Conservation (phyloP, 92 coral and sea anemone species). For the Micromussa lordhowensis region DNA sequence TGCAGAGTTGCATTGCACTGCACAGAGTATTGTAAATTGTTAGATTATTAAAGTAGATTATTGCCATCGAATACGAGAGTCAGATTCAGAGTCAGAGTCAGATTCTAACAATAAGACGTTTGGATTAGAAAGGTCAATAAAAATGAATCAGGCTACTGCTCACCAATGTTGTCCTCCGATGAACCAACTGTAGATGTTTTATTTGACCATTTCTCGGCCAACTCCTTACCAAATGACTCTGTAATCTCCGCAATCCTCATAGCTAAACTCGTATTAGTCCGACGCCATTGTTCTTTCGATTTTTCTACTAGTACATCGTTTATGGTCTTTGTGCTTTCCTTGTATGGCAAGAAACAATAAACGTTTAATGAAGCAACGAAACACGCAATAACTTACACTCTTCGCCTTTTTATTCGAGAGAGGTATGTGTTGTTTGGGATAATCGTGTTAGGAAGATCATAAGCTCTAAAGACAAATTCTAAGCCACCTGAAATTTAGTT, state of each 20-base stretch:
- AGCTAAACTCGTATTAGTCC: slow-evolving; percentile 37
- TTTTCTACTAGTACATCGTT: slow-evolving; percentile 26
- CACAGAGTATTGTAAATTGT: too few species aligned
- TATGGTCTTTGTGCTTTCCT: slow-evolving; percentile 41
- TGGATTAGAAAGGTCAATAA: background rate
- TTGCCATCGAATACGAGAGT: background rate
- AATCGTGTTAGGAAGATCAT: background rate
- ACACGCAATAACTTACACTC: background rate
- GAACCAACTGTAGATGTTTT: slow-evolving; percentile 28
- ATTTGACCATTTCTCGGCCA: slow-evolving; percentile 61
- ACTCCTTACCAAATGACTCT: slow-evolving; percentile 60
- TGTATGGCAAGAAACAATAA: background rate
- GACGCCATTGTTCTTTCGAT: slow-evolving; percentile 24
- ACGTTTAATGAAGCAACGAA: background rate
- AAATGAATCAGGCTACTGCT: background rate
- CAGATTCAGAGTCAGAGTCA: background rate
- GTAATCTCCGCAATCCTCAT: slow-evolving; percentile 62
- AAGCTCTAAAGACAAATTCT: too few species aligned
- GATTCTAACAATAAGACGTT: background rate
- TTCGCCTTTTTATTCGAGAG: background rate
- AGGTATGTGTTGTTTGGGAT: too few species aligned
- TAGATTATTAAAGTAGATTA: too few species aligned
- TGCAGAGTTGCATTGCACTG: background rate
- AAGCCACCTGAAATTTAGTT: background rate
- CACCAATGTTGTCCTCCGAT: slow-evolving; percentile 40